Base-by-base conservation (phyloP, 2,113 vertebrate genomes). In the cat (Felis catus) region DNA sequence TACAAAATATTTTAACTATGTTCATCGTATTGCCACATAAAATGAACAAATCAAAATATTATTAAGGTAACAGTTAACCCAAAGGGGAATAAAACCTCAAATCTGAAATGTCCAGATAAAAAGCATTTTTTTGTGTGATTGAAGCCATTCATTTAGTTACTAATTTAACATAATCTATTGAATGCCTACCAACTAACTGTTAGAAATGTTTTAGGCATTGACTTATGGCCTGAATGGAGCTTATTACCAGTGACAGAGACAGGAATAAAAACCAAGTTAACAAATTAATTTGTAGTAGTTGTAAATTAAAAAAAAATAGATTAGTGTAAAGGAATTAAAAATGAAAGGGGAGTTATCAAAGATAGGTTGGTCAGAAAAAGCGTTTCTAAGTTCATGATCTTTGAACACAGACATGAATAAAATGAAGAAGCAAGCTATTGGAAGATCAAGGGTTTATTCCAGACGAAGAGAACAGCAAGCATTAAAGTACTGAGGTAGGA, bases 391-490 rank as follows among this genome's bases (percentile, higher is more conserved):
- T 96, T 97, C 79, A 92, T 33, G 33, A 95, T 92, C 66, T 96
- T 95, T 92, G 87, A 96, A 94, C 45, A 92, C 5, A 73, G 94
- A 79, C 51, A 87, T 89, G 90, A 97, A 91, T 89, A 81, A 94
- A 96, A 85, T 91, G 66, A 89, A 85, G 58, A 36, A 91, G 36
- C 29, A 92, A 88, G 82, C 88, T 70, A 85, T 55, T 68, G 53
- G 81, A 87, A 87, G 51, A 96, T 91, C 89, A 95, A 84, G 61
- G 83, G 8, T 66, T 97, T 95, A 23, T 48, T 94, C 58, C 79
- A 96, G 80, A 93, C 89, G 91, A 81, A 96, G 96, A 88, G 65
- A 85, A 76, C 33, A 70, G 58, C 31, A 78, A 93, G 76, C 36
- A 11, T 78, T 63, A 93, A 93, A 31, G 27, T 81, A 66, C 29